Conservation (phyloP, 2,888 invertebrate genomes). For the Matsumyia berberina region DNA sequence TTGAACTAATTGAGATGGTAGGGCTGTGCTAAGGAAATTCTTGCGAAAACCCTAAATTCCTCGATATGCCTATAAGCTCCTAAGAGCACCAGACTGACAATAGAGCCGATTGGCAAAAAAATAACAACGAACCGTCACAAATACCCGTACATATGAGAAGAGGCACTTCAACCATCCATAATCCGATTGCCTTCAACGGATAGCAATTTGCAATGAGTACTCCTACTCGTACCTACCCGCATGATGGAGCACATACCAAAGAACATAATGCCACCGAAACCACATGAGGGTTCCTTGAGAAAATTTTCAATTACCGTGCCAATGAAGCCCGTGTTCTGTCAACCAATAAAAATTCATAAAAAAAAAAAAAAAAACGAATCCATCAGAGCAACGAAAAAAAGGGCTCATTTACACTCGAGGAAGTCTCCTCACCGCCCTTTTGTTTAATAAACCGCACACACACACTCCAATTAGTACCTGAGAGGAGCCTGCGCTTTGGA, state of each 20-base stretch:
- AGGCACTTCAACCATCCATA: conserved; percentile 28
- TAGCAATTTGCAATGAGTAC: conserved; percentile 20
- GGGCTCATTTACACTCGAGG: conserved; percentile 56
- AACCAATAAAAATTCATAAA: conserved; percentile 35
- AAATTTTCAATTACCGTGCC: conserved; percentile 71
- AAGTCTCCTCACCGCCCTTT: background rate
- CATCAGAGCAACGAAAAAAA: conserved; percentile 7
- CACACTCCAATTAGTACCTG: conserved; percentile 52
- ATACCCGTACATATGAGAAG: too few relatives aligned
- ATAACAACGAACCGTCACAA: too few relatives aligned
- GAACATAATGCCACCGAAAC: conserved; percentile 12
- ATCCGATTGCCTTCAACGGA: conserved; percentile 51
- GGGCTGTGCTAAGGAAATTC: too few relatives aligned
- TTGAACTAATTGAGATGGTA: too few relatives aligned
- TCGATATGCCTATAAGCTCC: too few relatives aligned
- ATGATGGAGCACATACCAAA: conserved; percentile 23
- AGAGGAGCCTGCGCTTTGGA: background rate
- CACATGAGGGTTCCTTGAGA: conserved; percentile 53
- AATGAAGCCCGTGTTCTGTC: conserved; percentile 46
- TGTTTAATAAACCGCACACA: conserved; percentile 28
- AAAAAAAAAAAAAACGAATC: background rate
- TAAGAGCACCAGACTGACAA: too few relatives aligned
- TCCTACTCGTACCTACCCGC: conserved; percentile 38
- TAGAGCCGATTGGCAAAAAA: too few relatives aligned
- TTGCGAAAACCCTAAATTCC: too few relatives aligned